Evolutionary conservation across 1,140 invertebrate species (phyloP).

Genomic region (Cephus cinctus): DNA sequence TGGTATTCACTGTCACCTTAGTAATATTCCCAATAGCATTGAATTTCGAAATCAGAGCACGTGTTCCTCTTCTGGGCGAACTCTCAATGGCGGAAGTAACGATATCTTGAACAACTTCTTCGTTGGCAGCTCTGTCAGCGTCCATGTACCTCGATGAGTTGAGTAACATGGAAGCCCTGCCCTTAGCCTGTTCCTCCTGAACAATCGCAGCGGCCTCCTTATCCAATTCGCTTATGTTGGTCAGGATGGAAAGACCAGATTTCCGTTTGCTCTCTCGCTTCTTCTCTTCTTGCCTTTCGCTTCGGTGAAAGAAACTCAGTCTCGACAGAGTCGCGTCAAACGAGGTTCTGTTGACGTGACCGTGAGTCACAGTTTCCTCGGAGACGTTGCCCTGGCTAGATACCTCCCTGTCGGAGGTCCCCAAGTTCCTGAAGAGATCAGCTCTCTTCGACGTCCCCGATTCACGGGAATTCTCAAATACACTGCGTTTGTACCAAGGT

Average conservation of each 20-base stretch:
- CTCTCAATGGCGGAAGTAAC: constrained; percentile 41
- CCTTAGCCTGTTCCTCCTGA: constrained; percentile 57
- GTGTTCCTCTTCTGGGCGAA: constrained; percentile 53
- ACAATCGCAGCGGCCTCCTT: constrained; percentile 75
- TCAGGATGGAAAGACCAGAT: constrained; percentile 66
- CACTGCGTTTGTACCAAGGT: constrained; percentile 67
- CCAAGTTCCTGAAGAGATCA: constrained; percentile 37
- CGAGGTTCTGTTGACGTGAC: constrained; percentile 21
- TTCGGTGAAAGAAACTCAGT: constrained; percentile 39
- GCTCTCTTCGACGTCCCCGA: constrained; percentile 16
- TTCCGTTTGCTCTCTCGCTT: constrained; percentile 55
- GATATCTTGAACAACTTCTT: constrained; percentile 43
- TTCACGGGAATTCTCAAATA: constrained; percentile 31
- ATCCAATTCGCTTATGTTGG: constrained; percentile 79
- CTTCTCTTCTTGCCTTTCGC: constrained; percentile 45
- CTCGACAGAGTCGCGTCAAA: constrained; percentile 36
- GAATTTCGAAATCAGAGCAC: constrained; percentile 65
- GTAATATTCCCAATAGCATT: constrained; percentile 63
- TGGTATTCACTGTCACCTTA: constrained; percentile 57
- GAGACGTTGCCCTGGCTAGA: constrained; percentile 12
- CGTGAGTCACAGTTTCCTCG: constrained; percentile 17
- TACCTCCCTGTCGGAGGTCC: constrained; percentile 25
- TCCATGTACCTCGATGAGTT: constrained; percentile 42
- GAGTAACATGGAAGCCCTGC: constrained; percentile 35
- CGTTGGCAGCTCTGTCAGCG: constrained; percentile 39